Base-by-base conservation (phyloP, 1,140 invertebrate genomes). In the Calephelis virginiensis region DNA sequence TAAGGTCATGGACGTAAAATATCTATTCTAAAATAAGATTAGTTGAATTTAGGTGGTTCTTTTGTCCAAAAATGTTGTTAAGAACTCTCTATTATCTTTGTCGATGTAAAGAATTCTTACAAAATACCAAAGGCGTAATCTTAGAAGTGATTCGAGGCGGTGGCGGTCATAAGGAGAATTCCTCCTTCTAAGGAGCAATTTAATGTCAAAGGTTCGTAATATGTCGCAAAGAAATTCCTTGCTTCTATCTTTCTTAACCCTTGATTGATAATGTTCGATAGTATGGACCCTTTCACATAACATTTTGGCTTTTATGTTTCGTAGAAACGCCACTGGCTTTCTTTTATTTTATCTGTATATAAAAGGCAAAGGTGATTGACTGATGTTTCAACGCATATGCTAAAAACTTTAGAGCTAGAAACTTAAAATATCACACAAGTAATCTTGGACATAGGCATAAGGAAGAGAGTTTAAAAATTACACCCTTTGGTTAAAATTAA, bases 91-190 rank as follows among this genome's bases (percentile, higher is more conserved):
- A 28, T 53, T 53, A 53, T 53, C 14, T 53, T 53, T 53, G 8
- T 10, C 14, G 9, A 53, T 53, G 17, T 17, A 53, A 53, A 53
- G 50, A 53, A 53, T 53, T 53, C 50, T 53, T 28, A 53, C 14
- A 53, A 49, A 53, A 53, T 53, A 53, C 50, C 17, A 10, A 53
- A 53, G 50, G 17, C 50, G 50, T 17, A 53, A 53, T 53, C 50
- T 53, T 53, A 17, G 50, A 53, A 13, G 50, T 53, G 14, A 53
- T 17, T 53, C 50, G 13, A 11, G 17, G 50, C 50, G 50, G 12
- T 50, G 49, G 50, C 50, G 50, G 50, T 53, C 50, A 53, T 53
- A 53, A 53, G 50, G 50, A 14, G 50, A 53, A 53, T 53, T 53
- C 50, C 50, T 53, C 17, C 50, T 53, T 17, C 17, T 53, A 53